phyloP scores from a whole-genome alignment of 2,113 vertebrate species.

The Meles meles region DNA sequence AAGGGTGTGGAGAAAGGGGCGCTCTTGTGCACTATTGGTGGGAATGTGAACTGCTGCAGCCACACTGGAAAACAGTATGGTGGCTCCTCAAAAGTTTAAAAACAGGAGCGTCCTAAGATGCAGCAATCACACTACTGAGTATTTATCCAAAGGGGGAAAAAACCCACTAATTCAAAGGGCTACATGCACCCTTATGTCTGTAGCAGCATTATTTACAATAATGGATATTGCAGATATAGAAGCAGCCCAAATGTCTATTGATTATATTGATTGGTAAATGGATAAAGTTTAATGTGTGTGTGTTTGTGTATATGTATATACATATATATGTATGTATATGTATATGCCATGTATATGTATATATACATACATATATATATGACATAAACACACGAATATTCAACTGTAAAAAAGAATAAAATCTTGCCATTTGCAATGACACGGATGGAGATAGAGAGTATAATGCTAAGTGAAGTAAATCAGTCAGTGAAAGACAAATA shows the following conservation, averaged over 20 bases:
- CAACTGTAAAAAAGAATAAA: not conserved
- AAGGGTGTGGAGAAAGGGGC: not conserved
- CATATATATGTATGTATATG: not conserved
- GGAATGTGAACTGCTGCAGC: not conserved
- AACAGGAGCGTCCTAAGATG: not conserved
- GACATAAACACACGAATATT: not conserved
- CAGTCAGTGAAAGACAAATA: not conserved
- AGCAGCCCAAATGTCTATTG: not conserved
- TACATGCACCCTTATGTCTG: not conserved
- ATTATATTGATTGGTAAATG: not conserved
- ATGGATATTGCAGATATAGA: not conserved
- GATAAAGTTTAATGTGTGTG: not conserved
- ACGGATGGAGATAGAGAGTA: not conserved
- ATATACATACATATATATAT: not conserved
- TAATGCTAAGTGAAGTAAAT: not conserved
- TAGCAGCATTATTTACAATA: not conserved
- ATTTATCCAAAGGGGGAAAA: not conserved
- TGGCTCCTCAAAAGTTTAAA: not conserved
- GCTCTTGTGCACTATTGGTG: not conserved
- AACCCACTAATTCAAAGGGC: not conserved
- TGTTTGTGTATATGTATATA: not conserved
- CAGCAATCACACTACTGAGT: not conserved
- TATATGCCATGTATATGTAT: not conserved
- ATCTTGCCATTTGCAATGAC: not conserved
- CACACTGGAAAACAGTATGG: not conserved